Conservation (phyloP, 2,113 vertebrate genomes). For the Meriones unguiculatus region DNA sequence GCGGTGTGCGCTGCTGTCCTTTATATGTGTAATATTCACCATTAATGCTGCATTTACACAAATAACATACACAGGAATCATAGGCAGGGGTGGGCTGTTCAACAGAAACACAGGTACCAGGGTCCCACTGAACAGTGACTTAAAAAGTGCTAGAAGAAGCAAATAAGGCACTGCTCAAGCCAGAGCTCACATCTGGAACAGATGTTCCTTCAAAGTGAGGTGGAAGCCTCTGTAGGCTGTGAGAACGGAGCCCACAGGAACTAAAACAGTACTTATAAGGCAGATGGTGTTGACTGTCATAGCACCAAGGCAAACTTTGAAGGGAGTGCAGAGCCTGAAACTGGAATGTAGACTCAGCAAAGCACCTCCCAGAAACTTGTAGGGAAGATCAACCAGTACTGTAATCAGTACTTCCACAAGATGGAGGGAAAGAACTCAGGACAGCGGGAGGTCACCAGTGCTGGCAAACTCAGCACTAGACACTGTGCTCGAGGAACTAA, state of each 20-base stretch:
- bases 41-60: background rate
- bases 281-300: background rate
- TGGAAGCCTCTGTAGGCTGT: fast-evolving
- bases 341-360: background rate
- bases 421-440: background rate
- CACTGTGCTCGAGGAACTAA: background rate
- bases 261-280: background rate
- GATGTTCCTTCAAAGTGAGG: background rate
- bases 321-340: background rate
- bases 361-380: background rate
- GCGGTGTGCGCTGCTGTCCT: too few species aligned
- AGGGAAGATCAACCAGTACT: background rate
- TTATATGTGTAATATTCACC: background rate
- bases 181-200: background rate
- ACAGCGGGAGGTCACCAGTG: background rate
- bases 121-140: background rate
- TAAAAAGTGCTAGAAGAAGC: background rate
- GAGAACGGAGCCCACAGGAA: background rate
- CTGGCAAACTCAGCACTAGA: background rate
- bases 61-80: background rate
- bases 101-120: background rate
- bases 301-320: background rate
- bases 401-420: background rate
- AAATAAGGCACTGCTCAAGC: background rate
- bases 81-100: background rate